phyloP scores from a whole-genome alignment of 2,888 invertebrate species.

The Epinotia demarniana region DNA sequence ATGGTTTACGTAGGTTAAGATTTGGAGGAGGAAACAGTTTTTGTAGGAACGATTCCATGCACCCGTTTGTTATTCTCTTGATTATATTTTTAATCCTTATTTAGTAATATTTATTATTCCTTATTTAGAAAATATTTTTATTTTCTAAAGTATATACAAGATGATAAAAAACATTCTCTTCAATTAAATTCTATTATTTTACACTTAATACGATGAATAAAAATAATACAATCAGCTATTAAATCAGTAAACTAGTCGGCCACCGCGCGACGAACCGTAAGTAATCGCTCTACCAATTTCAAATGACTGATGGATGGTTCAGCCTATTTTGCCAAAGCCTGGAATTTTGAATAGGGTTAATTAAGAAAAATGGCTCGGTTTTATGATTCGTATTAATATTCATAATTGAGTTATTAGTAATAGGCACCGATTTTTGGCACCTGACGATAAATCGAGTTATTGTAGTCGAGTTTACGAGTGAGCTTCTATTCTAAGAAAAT shows the following conservation, averaged over 20 bases:
- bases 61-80: no score
- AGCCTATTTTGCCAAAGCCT: constrained; percentile 40
- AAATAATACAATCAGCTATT: not conserved
- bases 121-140: no score
- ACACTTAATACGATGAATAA: not conserved
- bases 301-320: constrained; percentile 40
- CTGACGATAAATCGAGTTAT: constrained; percentile 27
- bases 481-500: constrained; percentile 36
- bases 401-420: constrained; percentile 38
- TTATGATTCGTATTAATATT: constrained; percentile 35
- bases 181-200: not conserved
- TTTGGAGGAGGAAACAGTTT: no score
- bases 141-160: no score
- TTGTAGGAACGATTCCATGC: no score
- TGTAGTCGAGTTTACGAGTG: constrained; percentile 21
- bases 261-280: constrained; percentile 22
- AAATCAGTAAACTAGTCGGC: constrained; percentile 15
- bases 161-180: no score
- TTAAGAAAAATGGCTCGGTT: constrained; percentile 41
- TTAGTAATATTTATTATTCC: no score
- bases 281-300: constrained; percentile 39
- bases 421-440: constrained; percentile 29
- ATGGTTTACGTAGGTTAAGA: no score
- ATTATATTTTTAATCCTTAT: no score
- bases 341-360: constrained; percentile 41